Base-by-base conservation (phyloP, 2,888 invertebrate genomes). In the Metopia argyrocephala region DNA sequence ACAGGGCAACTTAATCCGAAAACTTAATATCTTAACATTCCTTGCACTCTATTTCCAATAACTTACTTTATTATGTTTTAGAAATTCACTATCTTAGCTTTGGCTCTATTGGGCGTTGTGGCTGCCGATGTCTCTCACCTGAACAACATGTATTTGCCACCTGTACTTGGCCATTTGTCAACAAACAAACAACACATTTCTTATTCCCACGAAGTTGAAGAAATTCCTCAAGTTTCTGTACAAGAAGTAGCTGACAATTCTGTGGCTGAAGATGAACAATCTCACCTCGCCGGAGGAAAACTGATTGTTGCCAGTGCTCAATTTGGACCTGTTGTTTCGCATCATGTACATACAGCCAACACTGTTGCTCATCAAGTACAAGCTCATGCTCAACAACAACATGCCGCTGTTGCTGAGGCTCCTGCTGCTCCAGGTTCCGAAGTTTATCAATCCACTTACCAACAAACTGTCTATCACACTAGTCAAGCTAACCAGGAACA, bases 91-190 rank as follows among this genome's bases (percentile, higher is more conserved):
- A 69, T 86, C 73, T 74, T 85, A 46, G 70, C 85, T 15, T 76
- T 87, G 68, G 82, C 85, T 5, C 57, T 88, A 48, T 68, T 86
- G 56, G 84, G 84, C 66, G 45, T 78, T 6, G 87, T 78, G 18
- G 75, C 83, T 18, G 88, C 87, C 56, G 88, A 88, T 83, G 88
- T 88, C 25, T 86, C 86, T 38, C 84, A 85, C 28, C 84, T 88
- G 21, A 85, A 83, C 18, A 82, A 83, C 74, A 66, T 83, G 83
- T 83, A 86, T 62, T 75, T 85, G 83, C 84, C 83, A 31, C 78
- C 81, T 23, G 27, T 65, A 25, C 56, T 64, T 7, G 23, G 31
- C 23, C 25, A 27, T 15, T 54, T 76, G 65, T 27, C 59, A 0
- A 9, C 25, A n/a, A n/a, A n/a, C 5, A 31, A 68, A 15, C 69